phyloP scores from a whole-genome alignment of 2,888 invertebrate genomes.

The Nowickia ferox region DNA sequence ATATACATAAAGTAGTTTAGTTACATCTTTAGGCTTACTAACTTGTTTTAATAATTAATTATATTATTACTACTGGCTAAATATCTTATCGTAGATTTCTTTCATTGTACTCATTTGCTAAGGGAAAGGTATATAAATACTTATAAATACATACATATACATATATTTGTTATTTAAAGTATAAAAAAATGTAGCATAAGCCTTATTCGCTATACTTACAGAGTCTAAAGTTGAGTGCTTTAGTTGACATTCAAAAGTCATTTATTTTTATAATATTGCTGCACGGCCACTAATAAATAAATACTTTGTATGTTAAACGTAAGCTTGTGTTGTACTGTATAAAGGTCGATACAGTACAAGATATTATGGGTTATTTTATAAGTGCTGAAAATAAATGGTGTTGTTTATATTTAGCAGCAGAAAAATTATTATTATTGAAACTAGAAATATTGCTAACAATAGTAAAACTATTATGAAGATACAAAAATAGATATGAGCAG shows the following conservation, averaged over 20 bases:
- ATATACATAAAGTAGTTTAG: constrained; percentile 34
- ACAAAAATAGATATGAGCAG: not conserved
- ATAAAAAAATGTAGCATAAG: constrained; percentile 4
- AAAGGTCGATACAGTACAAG: constrained; percentile 8
- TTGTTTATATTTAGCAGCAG: not conserved
- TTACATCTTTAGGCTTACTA: constrained; percentile 52
- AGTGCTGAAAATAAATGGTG: not conserved
- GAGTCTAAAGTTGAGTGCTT: constrained; percentile 48
- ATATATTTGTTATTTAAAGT: not conserved
- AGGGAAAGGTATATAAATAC: constrained; percentile 40
- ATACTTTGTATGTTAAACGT: not conserved
- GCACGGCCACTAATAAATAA: constrained; percentile 12
- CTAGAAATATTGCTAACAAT: not conserved
- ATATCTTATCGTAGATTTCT: constrained; percentile 20
- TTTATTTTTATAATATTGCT: constrained; percentile 11
- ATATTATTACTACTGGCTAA: constrained; percentile 15
- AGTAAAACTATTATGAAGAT: not conserved
- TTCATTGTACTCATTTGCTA: constrained; percentile 22
- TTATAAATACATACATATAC: not conserved
- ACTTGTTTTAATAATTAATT: constrained; percentile 26
- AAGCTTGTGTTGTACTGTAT: constrained; percentile 9
- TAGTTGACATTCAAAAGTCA: constrained; percentile 46
- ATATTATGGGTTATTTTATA: not conserved
- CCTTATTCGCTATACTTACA: constrained; percentile 11
- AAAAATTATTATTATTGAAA: constrained; percentile 3